Evolutionary conservation across 2,797 vertebrate genomes (phyloP), one percentile per base, ranked within the genome.

Genomic region (Numenius phaeopus): DNA sequence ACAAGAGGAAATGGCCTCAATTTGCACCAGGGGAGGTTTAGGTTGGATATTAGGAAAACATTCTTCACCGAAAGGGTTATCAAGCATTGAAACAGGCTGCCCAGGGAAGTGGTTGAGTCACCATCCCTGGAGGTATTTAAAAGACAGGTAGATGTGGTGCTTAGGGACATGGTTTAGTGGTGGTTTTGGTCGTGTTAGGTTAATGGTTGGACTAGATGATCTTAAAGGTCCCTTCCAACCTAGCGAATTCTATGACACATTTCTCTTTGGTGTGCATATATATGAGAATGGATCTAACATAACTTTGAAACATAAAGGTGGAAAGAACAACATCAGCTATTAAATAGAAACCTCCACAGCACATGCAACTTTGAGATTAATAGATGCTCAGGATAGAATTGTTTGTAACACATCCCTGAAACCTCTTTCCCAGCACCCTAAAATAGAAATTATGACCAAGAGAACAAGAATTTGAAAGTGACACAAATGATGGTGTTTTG

Each of bases 401-500:
- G 5, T 23, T 78, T 34, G 64, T 20, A 83, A 59, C 2, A 26
- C 4, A 46, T 3, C 18, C 11, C 21, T 42, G 26, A 77, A 89
- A 92, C 34, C 39, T 8, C 27, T 9, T 11, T 47, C 9, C 11
- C 4, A 1, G 0, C 14, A 55, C 3, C 6, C 10, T 57, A 62
- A 83, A 86, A 19, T 3, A 62, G 32, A 65, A 83, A 83, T 5
- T 16, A 30, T 70, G 9, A 70, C 17, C 10, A 72, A 49, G 1
- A 78, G 26, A 89, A 46, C 8, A 69, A 61, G 49, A 21, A 10
- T 76, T 72, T 76, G 23, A 85, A 93, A 75, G 30, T 17, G 8
- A 40, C 20, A 32, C 3, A 86, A 77, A 46, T 20, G 1, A 22
- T 12, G 10, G 0, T 84, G 3, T 0, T 2, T 39, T 39, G 10